These are phyloP conservation scores for Pogoniulus pusillus DNA, from an alignment of 2,797 vertebrate species.

Conservation along the genomic window DNA sequence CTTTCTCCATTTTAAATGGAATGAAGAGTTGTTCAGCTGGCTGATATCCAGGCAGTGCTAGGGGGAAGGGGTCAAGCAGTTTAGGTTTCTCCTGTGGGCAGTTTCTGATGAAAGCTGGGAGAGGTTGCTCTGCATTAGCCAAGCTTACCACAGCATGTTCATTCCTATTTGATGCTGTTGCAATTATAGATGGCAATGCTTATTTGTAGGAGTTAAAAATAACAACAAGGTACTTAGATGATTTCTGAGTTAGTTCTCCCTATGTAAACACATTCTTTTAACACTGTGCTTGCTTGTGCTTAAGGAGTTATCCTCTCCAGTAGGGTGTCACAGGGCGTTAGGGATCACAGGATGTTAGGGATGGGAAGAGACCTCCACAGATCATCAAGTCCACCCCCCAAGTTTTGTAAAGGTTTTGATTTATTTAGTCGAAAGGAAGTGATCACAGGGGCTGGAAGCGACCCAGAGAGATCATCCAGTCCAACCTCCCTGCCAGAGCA, in stretches of 20 bases:
- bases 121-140: background rate
- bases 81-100: rapidly evolving
- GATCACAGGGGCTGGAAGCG: too few species aligned
- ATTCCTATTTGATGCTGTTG: background rate
- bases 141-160: background rate
- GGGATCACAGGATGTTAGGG: too few species aligned
- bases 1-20: background rate
- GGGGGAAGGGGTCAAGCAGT: background rate
- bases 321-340: background rate
- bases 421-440: background rate
- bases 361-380: too few species aligned
- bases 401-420: background rate
- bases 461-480: too few species aligned
- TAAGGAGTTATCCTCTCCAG: background rate
- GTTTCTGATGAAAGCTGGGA: background rate
- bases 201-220: background rate
- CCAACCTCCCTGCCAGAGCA: too few species aligned
- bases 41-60: background rate
- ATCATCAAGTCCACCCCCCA: too few species aligned
- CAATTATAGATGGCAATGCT: background rate
- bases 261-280: background rate
- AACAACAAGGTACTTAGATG: background rate
- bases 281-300: background rate
- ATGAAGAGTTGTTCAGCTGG: background rate
- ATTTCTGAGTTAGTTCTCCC: background rate